These are phyloP conservation scores for Ptychoptera albimana DNA, from an alignment of 2,888 invertebrate genomes.

Conservation along the genomic window DNA sequence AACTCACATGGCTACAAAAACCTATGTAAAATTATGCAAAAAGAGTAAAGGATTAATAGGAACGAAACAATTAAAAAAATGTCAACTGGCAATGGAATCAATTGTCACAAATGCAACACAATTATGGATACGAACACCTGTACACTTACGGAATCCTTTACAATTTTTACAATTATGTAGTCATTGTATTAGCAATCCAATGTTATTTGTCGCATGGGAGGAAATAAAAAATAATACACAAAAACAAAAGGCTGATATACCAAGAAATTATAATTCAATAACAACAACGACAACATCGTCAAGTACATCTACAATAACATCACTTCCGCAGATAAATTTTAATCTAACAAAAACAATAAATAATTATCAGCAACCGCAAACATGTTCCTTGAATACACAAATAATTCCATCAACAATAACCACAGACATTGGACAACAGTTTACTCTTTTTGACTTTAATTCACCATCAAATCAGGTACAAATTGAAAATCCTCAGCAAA, in stretches of 20 bases:
- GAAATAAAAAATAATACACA: background rate
- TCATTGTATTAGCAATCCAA: constrained; percentile 17
- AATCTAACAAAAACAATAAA: too few relatives aligned
- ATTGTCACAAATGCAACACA: constrained; percentile 17
- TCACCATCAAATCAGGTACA: too few relatives aligned
- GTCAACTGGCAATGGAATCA: constrained; percentile 13
- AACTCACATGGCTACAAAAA: constrained; percentile 15
- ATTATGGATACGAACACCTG: constrained; percentile 17
- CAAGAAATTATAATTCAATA: background rate
- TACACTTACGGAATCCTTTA: constrained; percentile 16
- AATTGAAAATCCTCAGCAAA: too few relatives aligned
- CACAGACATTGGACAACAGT: too few relatives aligned
- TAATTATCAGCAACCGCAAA: too few relatives aligned
- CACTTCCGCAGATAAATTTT: background rate
- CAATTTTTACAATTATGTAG: constrained; percentile 16
- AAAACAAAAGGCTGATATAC: background rate
- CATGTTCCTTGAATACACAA: too few relatives aligned
- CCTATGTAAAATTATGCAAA: constrained; percentile 12
- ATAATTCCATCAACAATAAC: too few relatives aligned
- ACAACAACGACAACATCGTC: background rate
- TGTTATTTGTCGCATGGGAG: constrained; percentile 8
- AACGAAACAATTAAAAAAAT: constrained; percentile 9
- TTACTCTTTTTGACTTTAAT: too few relatives aligned
- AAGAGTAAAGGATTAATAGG: constrained; percentile 3
- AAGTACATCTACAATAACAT: background rate